Percentiles rank a stretch among this genome's conserved stretches.
phyloP scores from a whole-genome alignment of 2,113 vertebrate species.

The Aegotheles bennettii region DNA sequence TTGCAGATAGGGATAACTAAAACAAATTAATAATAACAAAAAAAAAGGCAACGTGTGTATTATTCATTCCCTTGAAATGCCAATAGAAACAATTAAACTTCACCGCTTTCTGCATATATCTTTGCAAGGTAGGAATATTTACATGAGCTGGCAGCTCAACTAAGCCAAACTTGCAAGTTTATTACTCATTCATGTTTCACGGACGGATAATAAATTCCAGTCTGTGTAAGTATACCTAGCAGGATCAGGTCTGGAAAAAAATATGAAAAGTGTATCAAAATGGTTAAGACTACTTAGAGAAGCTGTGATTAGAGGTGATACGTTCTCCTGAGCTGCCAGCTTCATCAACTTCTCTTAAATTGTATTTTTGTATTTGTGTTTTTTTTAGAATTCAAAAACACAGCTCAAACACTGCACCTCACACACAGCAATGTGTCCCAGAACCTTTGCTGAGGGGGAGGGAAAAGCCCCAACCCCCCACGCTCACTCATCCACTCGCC shows the following conservation, averaged over 20 bases:
- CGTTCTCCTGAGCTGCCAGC: not conserved
- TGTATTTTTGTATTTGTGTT: not conserved
- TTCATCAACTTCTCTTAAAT: not conserved
- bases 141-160: not conserved
- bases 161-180: not conserved
- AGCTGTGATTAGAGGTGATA: not conserved
- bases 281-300: not conserved
- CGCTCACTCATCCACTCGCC: fast-evolving
- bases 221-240: not conserved
- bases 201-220: not conserved
- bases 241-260: not conserved
- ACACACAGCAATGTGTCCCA: fast-evolving
- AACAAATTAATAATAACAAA: not conserved
- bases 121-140: not conserved
- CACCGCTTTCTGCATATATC: fast-evolving
- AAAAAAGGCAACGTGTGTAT: not conserved
- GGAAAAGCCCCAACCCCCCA: fast-evolving
- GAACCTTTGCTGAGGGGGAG: not conserved
- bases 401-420: not conserved
- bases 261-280: fast-evolving
- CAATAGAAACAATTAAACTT: not conserved
- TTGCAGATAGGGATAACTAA: not conserved
- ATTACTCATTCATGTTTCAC: not conserved
- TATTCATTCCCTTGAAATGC: not conserved
- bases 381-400: not conserved